Percentiles rank a stretch among this genome's conserved stretches.
These are phyloP conservation scores for Bradypus variegatus DNA, from an alignment of 2,797 vertebrate genomes.

Conservation along the genomic window DNA sequence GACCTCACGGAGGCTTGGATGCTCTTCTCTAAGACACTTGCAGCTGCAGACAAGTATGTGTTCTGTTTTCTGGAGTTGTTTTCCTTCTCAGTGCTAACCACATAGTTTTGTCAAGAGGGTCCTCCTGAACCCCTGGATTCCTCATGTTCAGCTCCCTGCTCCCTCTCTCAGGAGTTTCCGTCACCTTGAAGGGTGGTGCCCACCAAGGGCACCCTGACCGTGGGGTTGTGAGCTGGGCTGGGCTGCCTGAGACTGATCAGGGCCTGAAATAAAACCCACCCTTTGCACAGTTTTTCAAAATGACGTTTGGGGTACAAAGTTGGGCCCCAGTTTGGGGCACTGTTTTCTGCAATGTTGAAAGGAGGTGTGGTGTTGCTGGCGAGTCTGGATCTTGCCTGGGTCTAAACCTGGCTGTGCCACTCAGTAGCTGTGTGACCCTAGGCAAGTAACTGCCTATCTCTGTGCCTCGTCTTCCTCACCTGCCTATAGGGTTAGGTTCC, in stretches of 20 bases:
- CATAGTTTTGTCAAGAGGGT: background rate
- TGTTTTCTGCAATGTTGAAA: background rate
- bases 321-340: too few relatives aligned
- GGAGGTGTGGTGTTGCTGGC: background rate
- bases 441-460: background rate
- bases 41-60: background rate
- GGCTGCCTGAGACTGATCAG: background rate
- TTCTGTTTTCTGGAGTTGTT: background rate
- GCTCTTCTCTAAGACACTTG: background rate
- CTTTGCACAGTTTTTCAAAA: background rate
- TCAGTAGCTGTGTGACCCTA: background rate
- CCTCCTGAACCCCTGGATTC: background rate
- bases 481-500: background rate
- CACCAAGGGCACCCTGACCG: rapidly evolving
- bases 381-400: background rate
- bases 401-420: background rate
- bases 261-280: background rate
- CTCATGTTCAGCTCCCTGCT: background rate
- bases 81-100: background rate
- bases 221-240: background rate
- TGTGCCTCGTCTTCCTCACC: background rate
- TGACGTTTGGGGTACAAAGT: background rate
- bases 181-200: background rate
- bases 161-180: background rate
- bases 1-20: background rate